Percentiles rank a stretch among this genome's conserved stretches.
Evolutionary conservation across 2,888 invertebrate species (phyloP).

Genomic region (Nephrotoma guestfalica): DNA sequence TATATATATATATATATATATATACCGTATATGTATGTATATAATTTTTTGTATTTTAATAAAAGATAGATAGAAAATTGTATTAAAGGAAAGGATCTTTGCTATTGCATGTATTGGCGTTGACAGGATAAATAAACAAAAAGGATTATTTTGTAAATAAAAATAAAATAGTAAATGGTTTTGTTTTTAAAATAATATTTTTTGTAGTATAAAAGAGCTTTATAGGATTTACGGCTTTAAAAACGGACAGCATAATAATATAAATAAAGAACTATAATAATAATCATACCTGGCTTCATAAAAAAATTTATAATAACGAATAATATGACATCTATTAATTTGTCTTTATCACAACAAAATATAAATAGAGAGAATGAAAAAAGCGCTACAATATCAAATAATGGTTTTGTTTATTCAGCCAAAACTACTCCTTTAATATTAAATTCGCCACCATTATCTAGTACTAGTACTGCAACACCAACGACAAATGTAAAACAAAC

Average conservation of each 20-base stretch:
- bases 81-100: background rate
- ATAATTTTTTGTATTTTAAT: too few relatives aligned
- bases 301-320: background rate
- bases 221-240: background rate
- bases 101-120: background rate
- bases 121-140: background rate
- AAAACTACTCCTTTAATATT: background rate
- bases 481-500: background rate
- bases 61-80: background rate
- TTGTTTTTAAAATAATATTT: background rate
- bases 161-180: background rate
- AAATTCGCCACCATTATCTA: background rate
- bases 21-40: background rate
- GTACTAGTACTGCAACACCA: background rate
- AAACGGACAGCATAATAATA: background rate
- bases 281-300: background rate
- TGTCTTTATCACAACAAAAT: background rate
- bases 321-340: background rate
- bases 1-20: background rate
- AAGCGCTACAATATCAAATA: background rate
- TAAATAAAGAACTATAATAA: background rate
- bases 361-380: background rate
- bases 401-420: background rate
- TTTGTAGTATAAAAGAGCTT: background rate
- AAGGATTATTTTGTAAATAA: background rate